These are phyloP conservation scores for Leptura quadrifasciata DNA, from an alignment of 2,888 invertebrate species.

Conservation along the genomic window DNA sequence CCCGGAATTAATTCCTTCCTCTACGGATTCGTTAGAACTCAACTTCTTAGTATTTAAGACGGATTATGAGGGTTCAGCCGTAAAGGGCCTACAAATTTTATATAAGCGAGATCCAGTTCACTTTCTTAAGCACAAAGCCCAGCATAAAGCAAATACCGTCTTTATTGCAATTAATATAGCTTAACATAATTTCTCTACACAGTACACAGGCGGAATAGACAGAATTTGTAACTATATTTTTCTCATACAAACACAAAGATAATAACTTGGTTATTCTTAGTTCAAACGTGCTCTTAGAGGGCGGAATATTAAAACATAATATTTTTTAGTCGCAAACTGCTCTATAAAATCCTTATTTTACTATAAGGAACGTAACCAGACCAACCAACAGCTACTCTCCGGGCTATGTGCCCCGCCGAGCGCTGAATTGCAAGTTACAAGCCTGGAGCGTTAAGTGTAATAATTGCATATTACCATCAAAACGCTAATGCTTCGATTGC, in stretches of 20 bases:
- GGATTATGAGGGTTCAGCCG: slow-evolving; percentile 64
- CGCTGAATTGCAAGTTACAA: too few relatives aligned
- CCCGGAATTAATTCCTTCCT: slow-evolving; percentile 53
- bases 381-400: too few relatives aligned
- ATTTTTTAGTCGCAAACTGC: too few relatives aligned
- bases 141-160: slow-evolving; percentile 62
- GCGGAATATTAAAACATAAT: too few relatives aligned
- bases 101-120: slow-evolving; percentile 60
- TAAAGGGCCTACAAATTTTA: slow-evolving; percentile 63
- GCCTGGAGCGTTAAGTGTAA: too few relatives aligned
- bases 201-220: slow-evolving; percentile 28
- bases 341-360: too few relatives aligned
- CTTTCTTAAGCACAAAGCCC: slow-evolving; percentile 60
- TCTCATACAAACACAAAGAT: slow-evolving; percentile 15
- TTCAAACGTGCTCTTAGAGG: too few relatives aligned
- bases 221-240: slow-evolving; percentile 27
- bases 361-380: too few relatives aligned
- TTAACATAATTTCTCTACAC: slow-evolving; percentile 49
- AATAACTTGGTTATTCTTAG: too few relatives aligned
- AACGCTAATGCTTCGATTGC: too few relatives aligned
- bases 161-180: slow-evolving; percentile 63
- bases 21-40: slow-evolving; percentile 55
- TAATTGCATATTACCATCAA: too few relatives aligned
- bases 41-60: slow-evolving; percentile 61
- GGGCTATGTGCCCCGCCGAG: too few relatives aligned